Conservation (phyloP, 2,888 invertebrate species). For the Drosophila diplacantha region DNA sequence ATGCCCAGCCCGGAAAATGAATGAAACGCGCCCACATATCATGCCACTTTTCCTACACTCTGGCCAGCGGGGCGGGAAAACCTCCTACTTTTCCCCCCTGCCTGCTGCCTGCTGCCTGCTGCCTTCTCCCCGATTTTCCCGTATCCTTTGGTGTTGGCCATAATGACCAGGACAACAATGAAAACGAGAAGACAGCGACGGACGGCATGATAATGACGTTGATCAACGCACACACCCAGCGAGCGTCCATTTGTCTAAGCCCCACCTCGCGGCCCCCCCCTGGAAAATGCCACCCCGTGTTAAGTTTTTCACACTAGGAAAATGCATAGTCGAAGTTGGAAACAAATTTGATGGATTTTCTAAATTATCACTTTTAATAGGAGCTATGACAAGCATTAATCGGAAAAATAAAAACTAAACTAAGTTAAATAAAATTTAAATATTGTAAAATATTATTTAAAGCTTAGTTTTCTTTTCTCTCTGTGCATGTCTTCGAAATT, state of each 20-base stretch:
- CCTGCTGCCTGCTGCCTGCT: too few relatives aligned
- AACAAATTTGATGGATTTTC: not conserved
- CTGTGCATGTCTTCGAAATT: slow-evolving; percentile 13
- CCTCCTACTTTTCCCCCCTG: not conserved
- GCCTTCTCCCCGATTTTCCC: slow-evolving; percentile 1
- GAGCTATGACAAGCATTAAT: too few relatives aligned
- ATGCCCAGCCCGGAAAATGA: slow-evolving; percentile 26
- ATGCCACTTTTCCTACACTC: slow-evolving; percentile 26
- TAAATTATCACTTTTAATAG: too few relatives aligned
- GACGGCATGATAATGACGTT: slow-evolving; percentile 60
- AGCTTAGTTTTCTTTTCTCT: not conserved
- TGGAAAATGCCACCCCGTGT: slow-evolving; percentile 6
- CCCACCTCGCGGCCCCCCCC: not conserved
- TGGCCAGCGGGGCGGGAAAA: not conserved
- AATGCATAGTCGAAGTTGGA: not conserved
- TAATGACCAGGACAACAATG: slow-evolving; percentile 52
- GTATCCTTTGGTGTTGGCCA: slow-evolving; percentile 56
- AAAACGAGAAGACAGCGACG: slow-evolving; percentile 34
- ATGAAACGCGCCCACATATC: slow-evolving; percentile 60
- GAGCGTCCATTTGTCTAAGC: slow-evolving; percentile 63
- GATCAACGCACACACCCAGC: slow-evolving; percentile 66
- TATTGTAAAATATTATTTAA: too few relatives aligned
- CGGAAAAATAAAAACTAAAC: not conserved
- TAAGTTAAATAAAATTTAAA: not conserved
- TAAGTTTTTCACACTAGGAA: not conserved